Conservation (phyloP, 2,113 vertebrate genomes). For the Meleagris gallopavo region DNA sequence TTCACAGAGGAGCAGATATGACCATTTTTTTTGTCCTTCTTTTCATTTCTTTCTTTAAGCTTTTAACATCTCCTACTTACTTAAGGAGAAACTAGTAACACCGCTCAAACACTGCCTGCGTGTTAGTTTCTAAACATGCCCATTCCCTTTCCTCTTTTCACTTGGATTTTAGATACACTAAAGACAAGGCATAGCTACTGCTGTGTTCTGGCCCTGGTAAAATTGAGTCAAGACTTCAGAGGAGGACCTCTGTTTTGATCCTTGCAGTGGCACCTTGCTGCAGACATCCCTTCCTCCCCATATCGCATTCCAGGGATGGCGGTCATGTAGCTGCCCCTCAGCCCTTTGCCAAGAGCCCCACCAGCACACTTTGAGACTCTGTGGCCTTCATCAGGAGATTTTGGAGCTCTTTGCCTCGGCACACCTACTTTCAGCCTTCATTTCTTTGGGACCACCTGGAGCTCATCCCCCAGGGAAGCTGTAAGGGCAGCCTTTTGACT, state of each 20-base stretch:
- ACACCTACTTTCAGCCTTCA: not conserved
- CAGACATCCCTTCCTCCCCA: not conserved
- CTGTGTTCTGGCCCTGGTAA: not conserved
- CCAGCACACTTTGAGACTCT: not conserved
- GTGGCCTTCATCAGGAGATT: not conserved
- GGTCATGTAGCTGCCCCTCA: not conserved
- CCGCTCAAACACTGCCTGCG: not conserved
- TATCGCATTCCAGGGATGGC: not conserved
- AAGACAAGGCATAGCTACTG: not conserved
- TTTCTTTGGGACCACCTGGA: constrained; percentile 40
- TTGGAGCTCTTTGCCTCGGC: not conserved
- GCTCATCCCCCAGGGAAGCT: not conserved
- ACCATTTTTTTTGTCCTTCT: not conserved
- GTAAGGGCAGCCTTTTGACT: constrained; percentile 52
- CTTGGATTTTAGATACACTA: not conserved
- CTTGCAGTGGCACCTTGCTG: not conserved
- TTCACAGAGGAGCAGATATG: constrained; percentile 1
- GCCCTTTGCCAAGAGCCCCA: not conserved
- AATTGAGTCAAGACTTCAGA: not conserved
- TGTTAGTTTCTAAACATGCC: not conserved
- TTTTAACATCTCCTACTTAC: not conserved
- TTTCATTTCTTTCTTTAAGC: not conserved
- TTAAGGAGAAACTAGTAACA: not conserved
- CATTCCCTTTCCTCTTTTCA: not conserved
- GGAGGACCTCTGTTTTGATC: not conserved